These are phyloP conservation scores for Acanthosepion pharaonis DNA, from an alignment of 2,888 invertebrate genomes.

Conservation along the genomic window DNA sequence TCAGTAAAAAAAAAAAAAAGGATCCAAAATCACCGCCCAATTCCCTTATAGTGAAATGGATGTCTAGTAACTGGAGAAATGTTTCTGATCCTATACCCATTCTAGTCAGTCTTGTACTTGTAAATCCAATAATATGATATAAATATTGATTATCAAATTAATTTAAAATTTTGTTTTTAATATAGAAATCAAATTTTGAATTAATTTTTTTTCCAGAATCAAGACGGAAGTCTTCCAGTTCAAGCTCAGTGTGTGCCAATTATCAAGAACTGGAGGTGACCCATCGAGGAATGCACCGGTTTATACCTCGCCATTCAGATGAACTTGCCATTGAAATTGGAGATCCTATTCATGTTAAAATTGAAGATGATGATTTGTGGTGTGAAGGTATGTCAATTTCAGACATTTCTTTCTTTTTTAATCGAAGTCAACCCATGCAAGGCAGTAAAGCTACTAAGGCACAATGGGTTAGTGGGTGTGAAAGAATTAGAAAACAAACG, in stretches of 20 bases:
- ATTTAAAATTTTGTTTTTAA: no score
- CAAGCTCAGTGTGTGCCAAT: conserved; percentile 55
- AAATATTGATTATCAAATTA: background rate
- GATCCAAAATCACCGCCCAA: no score
- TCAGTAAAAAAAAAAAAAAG: no score
- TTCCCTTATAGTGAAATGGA: no score
- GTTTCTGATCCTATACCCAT: background rate
- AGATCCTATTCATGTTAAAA: conserved; percentile 91
- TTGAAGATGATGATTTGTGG: conserved; percentile 96
- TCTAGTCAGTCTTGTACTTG: background rate
- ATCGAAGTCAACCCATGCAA: no score
- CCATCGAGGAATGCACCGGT: conserved; percentile 95
- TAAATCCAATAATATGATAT: background rate
- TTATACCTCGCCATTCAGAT: conserved; percentile 94
- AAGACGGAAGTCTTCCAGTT: conserved; percentile 54
- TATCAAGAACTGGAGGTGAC: conserved; percentile 89
- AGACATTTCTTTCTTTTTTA: background rate
- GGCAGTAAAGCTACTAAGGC: no score
- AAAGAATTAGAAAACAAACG: no score
- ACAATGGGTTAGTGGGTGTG: no score
- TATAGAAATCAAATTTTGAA: background rate
- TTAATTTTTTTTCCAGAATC: conserved; percentile 52
- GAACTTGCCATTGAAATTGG: conserved; percentile 98
- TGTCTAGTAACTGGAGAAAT: background rate
- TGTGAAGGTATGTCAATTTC: conserved; percentile 85